Conservation (phyloP, 35 echinoderm and acorn worm species). For the Nesometra sesokonis region DNA sequence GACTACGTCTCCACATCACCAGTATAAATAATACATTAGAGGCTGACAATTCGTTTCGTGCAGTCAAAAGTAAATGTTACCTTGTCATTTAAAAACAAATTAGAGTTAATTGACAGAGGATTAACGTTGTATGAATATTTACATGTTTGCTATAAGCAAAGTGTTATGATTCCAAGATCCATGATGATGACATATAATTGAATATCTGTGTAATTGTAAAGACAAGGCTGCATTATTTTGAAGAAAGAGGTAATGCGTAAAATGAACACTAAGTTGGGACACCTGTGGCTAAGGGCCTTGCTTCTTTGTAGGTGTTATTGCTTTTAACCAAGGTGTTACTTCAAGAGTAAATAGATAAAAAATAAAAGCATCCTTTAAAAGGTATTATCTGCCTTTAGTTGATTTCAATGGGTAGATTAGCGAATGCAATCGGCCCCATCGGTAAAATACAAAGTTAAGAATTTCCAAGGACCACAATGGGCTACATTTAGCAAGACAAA, state of each 20-base stretch:
- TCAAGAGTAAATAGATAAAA: neutral
- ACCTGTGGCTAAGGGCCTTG: neutral
- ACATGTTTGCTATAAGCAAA: too few species aligned
- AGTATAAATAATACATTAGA: too few species aligned
- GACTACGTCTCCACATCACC: too few species aligned
- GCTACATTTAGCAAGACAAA: conserved; percentile 18
- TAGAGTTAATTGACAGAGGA: too few species aligned
- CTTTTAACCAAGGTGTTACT: neutral
- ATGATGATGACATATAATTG: neutral
- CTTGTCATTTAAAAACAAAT: too few species aligned
- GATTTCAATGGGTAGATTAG: conserved; percentile 5
- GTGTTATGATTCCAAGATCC: too few species aligned
- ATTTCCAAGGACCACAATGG: conserved; percentile 4
- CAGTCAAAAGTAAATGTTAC: too few species aligned
- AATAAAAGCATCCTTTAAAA: neutral
- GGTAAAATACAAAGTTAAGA: conserved; percentile 15
- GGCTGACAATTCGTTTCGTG: too few species aligned
- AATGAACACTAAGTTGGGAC: neutral
- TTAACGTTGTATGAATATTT: too few species aligned
- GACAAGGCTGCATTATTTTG: neutral
- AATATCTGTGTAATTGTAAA: neutral
- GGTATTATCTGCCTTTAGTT: neutral
- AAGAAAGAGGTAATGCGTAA: neutral
- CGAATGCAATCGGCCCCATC: neutral
- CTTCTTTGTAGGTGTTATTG: neutral